These are phyloP conservation scores for Cotesia congregata DNA, from an alignment of 2,888 invertebrate genomes.

Conservation along the genomic window DNA sequence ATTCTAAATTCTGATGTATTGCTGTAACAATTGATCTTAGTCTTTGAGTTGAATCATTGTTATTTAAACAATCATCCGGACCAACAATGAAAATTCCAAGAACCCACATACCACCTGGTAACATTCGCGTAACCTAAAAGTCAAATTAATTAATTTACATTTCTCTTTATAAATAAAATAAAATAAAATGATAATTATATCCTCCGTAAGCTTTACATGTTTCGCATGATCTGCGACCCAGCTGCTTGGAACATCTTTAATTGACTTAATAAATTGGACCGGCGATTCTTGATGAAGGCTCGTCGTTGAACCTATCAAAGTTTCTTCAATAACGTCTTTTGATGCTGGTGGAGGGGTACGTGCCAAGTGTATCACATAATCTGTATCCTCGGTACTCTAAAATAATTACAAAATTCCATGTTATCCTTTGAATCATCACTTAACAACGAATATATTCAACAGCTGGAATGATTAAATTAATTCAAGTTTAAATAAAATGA, in stretches of 20 bases:
- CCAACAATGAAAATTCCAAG: slow-evolving; percentile 85
- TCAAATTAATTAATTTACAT: slow-evolving; percentile 11
- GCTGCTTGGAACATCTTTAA: slow-evolving; percentile 76
- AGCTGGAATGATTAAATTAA: slow-evolving; percentile 42
- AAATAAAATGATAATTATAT: slow-evolving; percentile 20
- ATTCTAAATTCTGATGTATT: slow-evolving; percentile 73
- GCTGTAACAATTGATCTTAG: slow-evolving; percentile 74
- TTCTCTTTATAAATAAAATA: slow-evolving; percentile 1
- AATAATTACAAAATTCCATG: slow-evolving; percentile 50
- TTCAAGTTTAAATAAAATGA: slow-evolving; percentile 31
- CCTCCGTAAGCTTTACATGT: slow-evolving; percentile 72
- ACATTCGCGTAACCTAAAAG: slow-evolving; percentile 81
- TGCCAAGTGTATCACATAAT: slow-evolving; percentile 85
- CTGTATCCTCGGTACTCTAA: slow-evolving; percentile 77
- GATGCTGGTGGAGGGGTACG: slow-evolving; percentile 78
- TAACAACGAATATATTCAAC: slow-evolving; percentile 15
- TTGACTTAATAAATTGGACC: slow-evolving; percentile 69
- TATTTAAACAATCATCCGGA: slow-evolving; percentile 76
- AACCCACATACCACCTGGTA: slow-evolving; percentile 91
- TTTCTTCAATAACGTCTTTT: slow-evolving; percentile 68
- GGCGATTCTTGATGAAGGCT: slow-evolving; percentile 66
- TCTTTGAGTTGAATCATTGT: slow-evolving; percentile 74
- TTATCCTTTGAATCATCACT: slow-evolving; percentile 4
- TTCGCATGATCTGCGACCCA: slow-evolving; percentile 87
- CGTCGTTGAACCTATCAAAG: slow-evolving; percentile 64